Base-by-base conservation (phyloP, 2,888 invertebrate species). In the Halictus ligatus region DNA sequence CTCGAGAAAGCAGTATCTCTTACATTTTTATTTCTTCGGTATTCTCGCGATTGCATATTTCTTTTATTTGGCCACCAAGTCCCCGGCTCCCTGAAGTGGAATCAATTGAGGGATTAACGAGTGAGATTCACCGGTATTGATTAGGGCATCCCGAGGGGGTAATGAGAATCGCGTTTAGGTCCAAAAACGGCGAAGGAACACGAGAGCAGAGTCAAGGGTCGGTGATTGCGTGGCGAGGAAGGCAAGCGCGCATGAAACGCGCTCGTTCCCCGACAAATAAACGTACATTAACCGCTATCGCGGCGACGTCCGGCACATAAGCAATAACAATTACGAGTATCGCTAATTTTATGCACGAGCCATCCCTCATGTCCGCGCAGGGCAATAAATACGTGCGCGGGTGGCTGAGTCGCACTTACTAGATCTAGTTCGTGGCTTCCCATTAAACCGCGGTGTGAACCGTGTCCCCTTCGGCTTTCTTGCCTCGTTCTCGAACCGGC, bases 241-340 rank as follows among this genome's bases (percentile, higher is more conserved):
- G 91, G 91, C 91, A 91, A 90, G 75, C 76, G 84, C 86, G 88
- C 88, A 87, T 86, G 89, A 85, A 86, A 89, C 86, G 69, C 58
- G 86, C 84, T 81, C 84, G 84, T 85, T 83, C 84, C 84, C 81
- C 58, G 84, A 69, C 75, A 73, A 75, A 77, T 82, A 80, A 77
- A 83, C 85, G 87, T 86, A 86, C 83, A 80, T 89, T 87, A 89
- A 78, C 86, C 78, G 87, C 82, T 89, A 89, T 89, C 89, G 83
- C 84, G 73, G 54, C 75, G 83, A 78, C 85, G 87, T 88, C 89
- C 87, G 85, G 86, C 90, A 89, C 90, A 91, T 91, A 92, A 92
- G 94, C 93, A 94, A 94, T 94, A 94, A 94, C 94, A 94, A 94
- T 94, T 93, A 93, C 90, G 89, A 84, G 89, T 91, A 92, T 93